Base-by-base conservation (phyloP, 2,888 invertebrate species). In the Caenorhabditis sp. region DNA sequence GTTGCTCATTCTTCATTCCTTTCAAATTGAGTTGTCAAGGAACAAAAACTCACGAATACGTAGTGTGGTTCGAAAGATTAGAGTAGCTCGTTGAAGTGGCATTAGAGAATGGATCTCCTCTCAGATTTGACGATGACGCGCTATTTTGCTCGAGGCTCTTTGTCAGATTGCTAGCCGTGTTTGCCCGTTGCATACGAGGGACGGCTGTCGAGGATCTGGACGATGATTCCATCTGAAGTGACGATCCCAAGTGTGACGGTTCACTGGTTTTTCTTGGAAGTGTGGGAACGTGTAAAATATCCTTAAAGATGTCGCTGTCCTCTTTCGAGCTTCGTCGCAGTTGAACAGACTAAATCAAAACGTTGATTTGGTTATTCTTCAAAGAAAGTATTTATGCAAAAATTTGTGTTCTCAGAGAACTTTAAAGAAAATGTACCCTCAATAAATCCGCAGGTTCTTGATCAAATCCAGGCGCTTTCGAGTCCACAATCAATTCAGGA, bases 401-500 rank as follows among this genome's bases (percentile, higher is more conserved):
- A n/a, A n/a, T n/a, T n/a, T n/a, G n/a, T n/a, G n/a, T 39, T 22
- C 2, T 13, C 1, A 32, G 15, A 11, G 37, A 30, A 43, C 17
- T 35, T 45, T n/a, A n/a, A n/a, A n/a, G n/a, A n/a, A n/a, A n/a
- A n/a, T n/a, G n/a, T n/a, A 75, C 74, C 52, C 76, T 80, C 17
- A 78, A 30, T 13, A 79, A 58, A 61, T 83, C 80, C 9, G 72
- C 46, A 1, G 73, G 61, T 9, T 80, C 81, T 26, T 63, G 70
- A 20, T 48, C 59, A 9, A 56, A 56, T 0, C 46, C 48, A 2
- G 82, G 76, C 13, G 80, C 75, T 62, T 83, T 81, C 1, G 78
- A 53, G 17, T 82, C 82, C 5, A 78, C 74, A 17, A 58, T 46
- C 30, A 82, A 53, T 41, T 81, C 83, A 1, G 83, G 79, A 30